phyloP scores from a whole-genome alignment of 2,797 vertebrate species.

The Bucorvus abyssinicus region DNA sequence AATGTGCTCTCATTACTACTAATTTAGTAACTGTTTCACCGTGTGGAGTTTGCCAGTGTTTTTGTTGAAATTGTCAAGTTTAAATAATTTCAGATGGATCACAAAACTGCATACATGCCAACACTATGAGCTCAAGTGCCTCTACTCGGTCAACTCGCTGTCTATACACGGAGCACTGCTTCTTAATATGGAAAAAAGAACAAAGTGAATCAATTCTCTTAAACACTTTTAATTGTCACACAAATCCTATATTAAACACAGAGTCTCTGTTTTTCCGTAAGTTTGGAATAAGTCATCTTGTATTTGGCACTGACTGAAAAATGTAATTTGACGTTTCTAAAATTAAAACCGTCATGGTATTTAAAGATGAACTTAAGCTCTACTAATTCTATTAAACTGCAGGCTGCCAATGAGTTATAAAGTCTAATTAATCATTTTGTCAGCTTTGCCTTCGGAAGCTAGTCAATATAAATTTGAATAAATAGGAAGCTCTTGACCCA shows the following conservation, averaged over 20 bases:
- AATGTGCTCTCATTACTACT: background rate
- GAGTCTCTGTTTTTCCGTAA: background rate
- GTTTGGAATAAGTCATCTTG: slow-evolving; percentile 61
- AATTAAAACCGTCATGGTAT: slow-evolving; percentile 72
- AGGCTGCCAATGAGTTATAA: slow-evolving; percentile 75
- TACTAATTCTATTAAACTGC: slow-evolving; percentile 78
- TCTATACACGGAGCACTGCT: background rate
- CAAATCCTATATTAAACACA: background rate
- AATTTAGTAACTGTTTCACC: background rate
- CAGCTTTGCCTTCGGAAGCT: slow-evolving; percentile 74
- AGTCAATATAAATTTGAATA: slow-evolving; percentile 80
- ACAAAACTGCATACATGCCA: background rate
- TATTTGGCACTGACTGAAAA: slow-evolving; percentile 68
- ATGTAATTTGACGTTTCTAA: slow-evolving; percentile 73
- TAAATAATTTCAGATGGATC: background rate
- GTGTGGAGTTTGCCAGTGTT: background rate
- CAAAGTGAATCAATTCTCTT: background rate
- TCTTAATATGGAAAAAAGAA: background rate
- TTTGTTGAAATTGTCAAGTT: background rate
- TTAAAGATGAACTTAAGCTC: slow-evolving; percentile 79
- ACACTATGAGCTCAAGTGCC: background rate
- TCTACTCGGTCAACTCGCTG: background rate
- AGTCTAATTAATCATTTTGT: slow-evolving; percentile 81
- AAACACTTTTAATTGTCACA: background rate
- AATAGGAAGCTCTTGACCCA: slow-evolving; percentile 73